Conservation (phyloP, 2,113 vertebrate genomes). For the Amblyopsis rosae region DNA sequence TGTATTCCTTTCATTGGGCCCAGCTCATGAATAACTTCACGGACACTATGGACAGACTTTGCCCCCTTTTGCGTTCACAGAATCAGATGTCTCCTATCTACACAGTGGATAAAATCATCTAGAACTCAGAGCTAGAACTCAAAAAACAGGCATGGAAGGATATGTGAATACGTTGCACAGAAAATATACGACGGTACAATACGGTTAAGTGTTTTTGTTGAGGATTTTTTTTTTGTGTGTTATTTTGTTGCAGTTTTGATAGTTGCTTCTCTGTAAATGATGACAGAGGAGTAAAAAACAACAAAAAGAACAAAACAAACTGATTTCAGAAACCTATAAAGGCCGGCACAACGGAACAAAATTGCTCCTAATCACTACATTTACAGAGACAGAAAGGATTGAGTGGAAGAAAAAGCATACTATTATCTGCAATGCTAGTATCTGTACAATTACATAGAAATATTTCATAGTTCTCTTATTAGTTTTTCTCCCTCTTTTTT, state of each 20-base stretch:
- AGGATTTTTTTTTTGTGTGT: constrained; percentile 44
- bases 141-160: constrained; percentile 71
- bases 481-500: constrained; percentile 79
- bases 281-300: constrained; percentile 46
- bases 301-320: constrained; percentile 61
- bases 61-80: constrained; percentile 54
- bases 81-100: constrained; percentile 70
- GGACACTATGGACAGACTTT: constrained; percentile 32
- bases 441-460: constrained; percentile 99
- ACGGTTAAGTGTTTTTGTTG: constrained; percentile 71
- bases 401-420: constrained; percentile 90
- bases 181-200: constrained; percentile 59
- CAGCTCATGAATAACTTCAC: constrained; percentile 37
- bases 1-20: constrained; percentile 60
- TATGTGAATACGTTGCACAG: constrained; percentile 69
- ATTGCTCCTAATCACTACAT: constrained; percentile 86
- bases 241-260: constrained; percentile 49
- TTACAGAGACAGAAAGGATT: constrained; percentile 91
- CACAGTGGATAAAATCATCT: constrained; percentile 71
- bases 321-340: constrained; percentile 86
- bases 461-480: constrained; percentile 90
- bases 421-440: constrained; percentile 96
- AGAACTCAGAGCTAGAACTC: constrained; percentile 66
- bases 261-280: constrained; percentile 51
- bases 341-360: constrained; percentile 90